Conservation (phyloP, 2,888 invertebrate genomes). For the Chalcis sispes region DNA sequence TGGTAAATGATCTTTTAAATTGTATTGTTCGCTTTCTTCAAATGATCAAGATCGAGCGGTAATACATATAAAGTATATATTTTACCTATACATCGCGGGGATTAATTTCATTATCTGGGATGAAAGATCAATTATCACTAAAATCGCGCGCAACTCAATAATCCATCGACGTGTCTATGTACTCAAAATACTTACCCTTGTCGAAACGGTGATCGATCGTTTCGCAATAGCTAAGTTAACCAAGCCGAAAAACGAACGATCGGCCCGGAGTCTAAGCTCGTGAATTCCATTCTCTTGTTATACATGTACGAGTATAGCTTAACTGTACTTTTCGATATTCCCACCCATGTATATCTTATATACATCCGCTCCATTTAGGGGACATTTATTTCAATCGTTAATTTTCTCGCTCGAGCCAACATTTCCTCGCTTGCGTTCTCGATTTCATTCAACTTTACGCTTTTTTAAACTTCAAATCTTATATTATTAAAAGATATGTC, state of each 20-base stretch:
- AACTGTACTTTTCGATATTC: conserved; percentile 25
- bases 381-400: too few relatives aligned
- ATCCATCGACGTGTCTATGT: not conserved
- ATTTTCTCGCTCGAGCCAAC: too few relatives aligned
- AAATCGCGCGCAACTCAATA: not conserved
- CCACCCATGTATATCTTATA: too few relatives aligned
- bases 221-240: conserved; percentile 63
- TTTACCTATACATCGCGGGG: too few relatives aligned
- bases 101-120: not conserved
- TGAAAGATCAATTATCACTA: conserved; percentile 40
- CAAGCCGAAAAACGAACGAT: conserved; percentile 12
- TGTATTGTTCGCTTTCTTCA: conserved; percentile 2
- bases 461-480: too few relatives aligned
- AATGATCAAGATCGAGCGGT: conserved; percentile 19
- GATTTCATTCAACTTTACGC: too few relatives aligned
- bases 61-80: too few relatives aligned
- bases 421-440: too few relatives aligned
- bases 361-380: too few relatives aligned
- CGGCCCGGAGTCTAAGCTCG: conserved; percentile 37
- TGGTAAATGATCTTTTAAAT: not conserved
- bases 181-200: conserved; percentile 33
- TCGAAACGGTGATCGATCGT: conserved; percentile 61
- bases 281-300: conserved; percentile 9
- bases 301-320: not conserved
- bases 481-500: too few relatives aligned